Conservation (phyloP, 2,888 invertebrate species). For the Agapostemon virescens region DNA sequence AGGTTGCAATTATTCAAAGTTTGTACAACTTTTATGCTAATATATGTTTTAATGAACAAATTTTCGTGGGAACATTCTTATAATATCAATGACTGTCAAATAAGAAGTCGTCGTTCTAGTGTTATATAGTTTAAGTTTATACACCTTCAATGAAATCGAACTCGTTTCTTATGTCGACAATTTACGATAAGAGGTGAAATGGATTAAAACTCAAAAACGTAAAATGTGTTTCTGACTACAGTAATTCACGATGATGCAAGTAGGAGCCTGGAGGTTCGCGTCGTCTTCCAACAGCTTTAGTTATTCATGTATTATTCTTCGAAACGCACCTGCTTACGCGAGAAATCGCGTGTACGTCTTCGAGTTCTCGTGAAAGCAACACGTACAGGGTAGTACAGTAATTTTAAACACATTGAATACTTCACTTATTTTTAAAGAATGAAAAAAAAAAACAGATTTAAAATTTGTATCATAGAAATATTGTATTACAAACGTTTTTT, state of each 20-base stretch:
- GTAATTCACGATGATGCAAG: not conserved
- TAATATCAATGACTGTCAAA: too few species aligned
- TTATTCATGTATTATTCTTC: constrained; percentile 7
- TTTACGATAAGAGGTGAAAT: not conserved
- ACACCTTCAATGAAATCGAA: not conserved
- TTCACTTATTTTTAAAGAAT: not conserved
- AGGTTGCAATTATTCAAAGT: too few species aligned
- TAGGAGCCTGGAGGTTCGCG: not conserved
- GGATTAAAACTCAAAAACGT: not conserved
- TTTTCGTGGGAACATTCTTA: too few species aligned
- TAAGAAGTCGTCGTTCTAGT: too few species aligned
- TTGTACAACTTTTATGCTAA: too few species aligned
- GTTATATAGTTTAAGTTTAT: too few species aligned
- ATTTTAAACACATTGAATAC: not conserved
- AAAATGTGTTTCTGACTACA: not conserved
- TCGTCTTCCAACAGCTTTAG: not conserved
- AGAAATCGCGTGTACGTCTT: constrained; percentile 4
- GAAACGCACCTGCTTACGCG: not conserved
- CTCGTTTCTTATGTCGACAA: not conserved
- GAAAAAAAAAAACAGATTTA: not conserved
- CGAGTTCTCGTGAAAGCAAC: constrained; percentile 14
- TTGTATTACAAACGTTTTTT: not conserved
- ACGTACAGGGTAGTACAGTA: not conserved
- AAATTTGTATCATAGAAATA: not conserved
- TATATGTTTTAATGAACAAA: too few species aligned